Percentiles rank a stretch among this genome's conserved stretches.
Conservation (phyloP, 2,797 vertebrate species). For the Rhadinocentrus ornatus region DNA sequence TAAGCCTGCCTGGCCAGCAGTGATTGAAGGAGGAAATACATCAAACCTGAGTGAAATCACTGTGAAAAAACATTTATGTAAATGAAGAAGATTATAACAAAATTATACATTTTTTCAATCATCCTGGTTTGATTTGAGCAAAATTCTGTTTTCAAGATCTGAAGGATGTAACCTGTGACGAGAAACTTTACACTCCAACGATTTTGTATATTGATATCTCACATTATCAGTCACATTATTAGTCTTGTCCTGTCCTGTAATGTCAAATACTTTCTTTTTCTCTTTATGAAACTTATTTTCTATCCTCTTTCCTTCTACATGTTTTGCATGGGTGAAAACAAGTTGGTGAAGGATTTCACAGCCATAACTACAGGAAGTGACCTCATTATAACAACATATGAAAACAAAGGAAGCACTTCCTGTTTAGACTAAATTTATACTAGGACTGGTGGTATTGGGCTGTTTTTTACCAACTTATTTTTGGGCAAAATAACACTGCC, state of each 20-base stretch:
- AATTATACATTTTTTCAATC: neutral
- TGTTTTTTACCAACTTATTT: neutral
- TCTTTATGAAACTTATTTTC: neutral
- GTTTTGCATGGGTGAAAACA: conserved; percentile 1
- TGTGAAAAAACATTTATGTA: neutral
- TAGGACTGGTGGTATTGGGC: neutral
- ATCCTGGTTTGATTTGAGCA: neutral
- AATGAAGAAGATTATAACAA: too few species aligned
- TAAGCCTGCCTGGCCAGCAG: neutral
- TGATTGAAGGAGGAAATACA: neutral
- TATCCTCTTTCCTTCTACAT: neutral
- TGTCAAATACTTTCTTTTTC: neutral
- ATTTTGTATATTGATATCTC: neutral
- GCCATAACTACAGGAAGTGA: conserved; percentile 36
- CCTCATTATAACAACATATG: conserved; percentile 16
- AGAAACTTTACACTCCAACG: neutral
- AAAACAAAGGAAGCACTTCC: conserved; percentile 49
- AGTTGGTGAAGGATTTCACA: neutral
- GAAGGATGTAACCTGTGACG: neutral
- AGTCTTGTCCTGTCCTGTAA: neutral
- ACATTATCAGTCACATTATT: neutral
- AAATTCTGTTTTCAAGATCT: neutral
- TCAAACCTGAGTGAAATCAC: neutral
- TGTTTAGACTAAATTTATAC: conserved; percentile 36
- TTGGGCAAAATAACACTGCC: neutral